Percentiles rank a stretch among this genome's conserved stretches.
Evolutionary conservation across 2,888 invertebrate genomes (phyloP).

Genomic region (Blastobasis adustella): DNA sequence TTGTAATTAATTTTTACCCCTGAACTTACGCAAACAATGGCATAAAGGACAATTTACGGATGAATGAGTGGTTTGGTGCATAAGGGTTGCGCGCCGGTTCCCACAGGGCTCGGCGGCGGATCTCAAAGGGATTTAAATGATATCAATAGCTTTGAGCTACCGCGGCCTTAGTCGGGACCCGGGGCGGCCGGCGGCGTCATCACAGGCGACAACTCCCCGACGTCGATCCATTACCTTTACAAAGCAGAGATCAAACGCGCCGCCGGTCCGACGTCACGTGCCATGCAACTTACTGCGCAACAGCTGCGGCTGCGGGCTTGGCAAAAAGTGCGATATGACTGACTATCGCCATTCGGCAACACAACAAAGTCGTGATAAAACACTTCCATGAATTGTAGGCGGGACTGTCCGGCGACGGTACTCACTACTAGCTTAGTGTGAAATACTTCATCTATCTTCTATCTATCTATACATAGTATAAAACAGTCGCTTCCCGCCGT

Average conservation of each 20-base stretch:
- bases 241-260: conserved; percentile 57
- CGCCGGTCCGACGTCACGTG: conserved; percentile 55
- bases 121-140: conserved; percentile 65
- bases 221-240: conserved; percentile 53
- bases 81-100: conserved; percentile 18
- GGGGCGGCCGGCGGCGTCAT: conserved; percentile 41
- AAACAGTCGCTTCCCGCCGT: too few relatives aligned
- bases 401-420: too few relatives aligned
- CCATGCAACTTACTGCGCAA: conserved; percentile 17
- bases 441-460: too few relatives aligned
- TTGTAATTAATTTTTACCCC: too few relatives aligned
- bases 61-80: conserved; percentile 10
- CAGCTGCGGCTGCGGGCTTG: too few relatives aligned
- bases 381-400: too few relatives aligned
- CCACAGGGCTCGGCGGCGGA: conserved; percentile 44
- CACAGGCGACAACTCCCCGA: conserved; percentile 44
- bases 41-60: conserved; percentile 1
- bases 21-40: too few relatives aligned
- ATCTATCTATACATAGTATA: too few relatives aligned
- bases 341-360: background rate
- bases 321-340: too few relatives aligned
- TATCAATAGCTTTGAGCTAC: conserved; percentile 69
- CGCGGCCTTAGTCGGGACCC: conserved; percentile 60
- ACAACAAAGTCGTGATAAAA: background rate
- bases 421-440: too few relatives aligned